phyloP scores from a whole-genome alignment of 1,140 invertebrate species.

The Drosophila pandora region DNA sequence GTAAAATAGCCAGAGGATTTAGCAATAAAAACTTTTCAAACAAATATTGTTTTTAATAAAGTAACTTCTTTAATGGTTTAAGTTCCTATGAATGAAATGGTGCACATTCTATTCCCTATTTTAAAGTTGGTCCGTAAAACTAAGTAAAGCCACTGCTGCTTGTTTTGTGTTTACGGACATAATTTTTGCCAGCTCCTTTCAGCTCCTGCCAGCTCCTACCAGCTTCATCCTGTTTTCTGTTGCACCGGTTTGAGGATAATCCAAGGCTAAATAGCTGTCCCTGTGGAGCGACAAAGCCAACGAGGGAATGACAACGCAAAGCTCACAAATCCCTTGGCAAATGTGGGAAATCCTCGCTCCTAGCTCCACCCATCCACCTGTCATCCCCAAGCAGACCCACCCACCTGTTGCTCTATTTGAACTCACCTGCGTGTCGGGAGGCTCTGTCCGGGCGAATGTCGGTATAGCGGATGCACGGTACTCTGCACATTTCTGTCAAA shows the following conservation, averaged over 20 bases:
- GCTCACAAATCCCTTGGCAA: not conserved
- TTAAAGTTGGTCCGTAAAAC: not conserved
- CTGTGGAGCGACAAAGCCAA: slow-evolving; percentile 14
- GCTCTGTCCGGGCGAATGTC: slow-evolving; percentile 97
- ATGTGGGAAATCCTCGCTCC: not conserved
- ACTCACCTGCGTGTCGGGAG: slow-evolving; percentile 94
- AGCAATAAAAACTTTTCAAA: not conserved
- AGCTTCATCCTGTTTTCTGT: not conserved
- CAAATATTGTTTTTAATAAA: no score
- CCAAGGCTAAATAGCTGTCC: slow-evolving; percentile 24
- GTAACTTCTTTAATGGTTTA: no score
- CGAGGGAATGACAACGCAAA: slow-evolving; percentile 6
- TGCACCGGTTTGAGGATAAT: slow-evolving; percentile 10
- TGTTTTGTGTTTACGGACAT: not conserved
- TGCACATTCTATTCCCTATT: not conserved
- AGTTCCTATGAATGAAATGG: not conserved
- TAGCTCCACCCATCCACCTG: not conserved
- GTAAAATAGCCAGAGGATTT: not conserved
- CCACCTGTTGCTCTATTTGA: slow-evolving; percentile 22
- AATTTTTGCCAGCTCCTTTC: not conserved
- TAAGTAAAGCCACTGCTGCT: not conserved
- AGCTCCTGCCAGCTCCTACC: not conserved
- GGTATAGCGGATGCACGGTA: slow-evolving; percentile 93
- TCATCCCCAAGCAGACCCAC: not conserved
- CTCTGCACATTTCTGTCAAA: slow-evolving; percentile 96